These are phyloP conservation scores for Plusia festucae DNA, from an alignment of 2,888 invertebrate species.

Conservation along the genomic window DNA sequence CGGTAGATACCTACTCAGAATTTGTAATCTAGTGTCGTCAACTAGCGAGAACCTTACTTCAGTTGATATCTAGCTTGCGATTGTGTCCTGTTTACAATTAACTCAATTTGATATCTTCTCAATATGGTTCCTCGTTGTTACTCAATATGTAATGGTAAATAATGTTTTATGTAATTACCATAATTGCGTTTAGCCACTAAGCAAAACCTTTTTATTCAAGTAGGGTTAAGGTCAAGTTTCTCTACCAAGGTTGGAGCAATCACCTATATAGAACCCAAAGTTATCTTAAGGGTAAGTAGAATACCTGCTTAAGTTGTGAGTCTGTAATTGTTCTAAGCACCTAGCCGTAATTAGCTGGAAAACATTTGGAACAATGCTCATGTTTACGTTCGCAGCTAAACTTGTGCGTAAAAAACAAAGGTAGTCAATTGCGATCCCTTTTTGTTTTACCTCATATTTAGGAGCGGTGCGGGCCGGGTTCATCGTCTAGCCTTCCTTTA, in stretches of 20 bases:
- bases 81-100: background rate
- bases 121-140: too few relatives aligned
- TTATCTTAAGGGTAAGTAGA: background rate
- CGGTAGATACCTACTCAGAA: conserved; percentile 33
- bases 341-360: conserved; percentile 21
- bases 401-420: conserved; percentile 41
- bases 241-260: background rate
- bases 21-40: conserved; percentile 5
- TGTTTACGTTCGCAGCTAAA: conserved; percentile 36
- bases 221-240: background rate
- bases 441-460: conserved; percentile 58
- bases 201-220: background rate
- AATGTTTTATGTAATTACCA: too few relatives aligned
- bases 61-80: background rate
- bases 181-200: background rate
- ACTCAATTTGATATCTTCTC: background rate
- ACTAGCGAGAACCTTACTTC: background rate
- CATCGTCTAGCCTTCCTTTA: conserved; percentile 80
- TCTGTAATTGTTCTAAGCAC: conserved; percentile 8
- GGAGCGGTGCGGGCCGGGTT: conserved; percentile 62
- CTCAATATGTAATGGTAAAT: too few relatives aligned
- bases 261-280: background rate
- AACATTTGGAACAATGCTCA: conserved; percentile 28
- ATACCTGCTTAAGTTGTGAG: background rate
- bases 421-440: conserved; percentile 54